phyloP scores from a whole-genome alignment of 92 coral and sea anemone species.

The Anthopleura xanthogrammica region DNA sequence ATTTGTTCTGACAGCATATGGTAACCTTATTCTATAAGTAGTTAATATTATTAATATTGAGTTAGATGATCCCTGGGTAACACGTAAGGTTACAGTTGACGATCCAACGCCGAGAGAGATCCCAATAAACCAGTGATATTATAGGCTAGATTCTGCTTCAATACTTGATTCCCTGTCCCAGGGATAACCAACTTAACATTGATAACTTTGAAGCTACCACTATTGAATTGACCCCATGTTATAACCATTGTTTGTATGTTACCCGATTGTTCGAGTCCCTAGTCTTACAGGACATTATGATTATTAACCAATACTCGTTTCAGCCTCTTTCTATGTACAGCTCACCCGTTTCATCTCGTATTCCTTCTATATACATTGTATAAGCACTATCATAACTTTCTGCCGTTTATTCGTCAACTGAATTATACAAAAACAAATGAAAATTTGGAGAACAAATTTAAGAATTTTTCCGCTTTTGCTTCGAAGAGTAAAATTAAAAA shows the following conservation, averaged over 20 bases:
- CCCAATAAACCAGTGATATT: neutral
- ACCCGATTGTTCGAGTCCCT: neutral
- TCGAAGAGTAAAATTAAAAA: neutral
- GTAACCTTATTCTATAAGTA: neutral
- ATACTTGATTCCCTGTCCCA: neutral
- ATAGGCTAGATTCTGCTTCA: neutral
- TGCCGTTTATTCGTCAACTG: neutral
- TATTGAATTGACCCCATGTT: neutral
- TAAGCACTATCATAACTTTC: neutral
- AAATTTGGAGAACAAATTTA: neutral
- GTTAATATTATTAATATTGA: neutral
- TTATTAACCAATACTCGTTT: constrained; percentile 19
- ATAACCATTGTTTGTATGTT: neutral
- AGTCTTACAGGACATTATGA: neutral
- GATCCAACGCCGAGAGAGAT: neutral
- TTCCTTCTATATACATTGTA: constrained; percentile 14
- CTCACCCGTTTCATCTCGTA: neutral
- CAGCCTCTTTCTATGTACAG: constrained; percentile 23
- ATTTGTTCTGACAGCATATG: neutral
- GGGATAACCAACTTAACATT: neutral
- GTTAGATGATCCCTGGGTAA: neutral
- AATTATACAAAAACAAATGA: neutral
- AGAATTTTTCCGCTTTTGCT: neutral
- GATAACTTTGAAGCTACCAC: neutral
- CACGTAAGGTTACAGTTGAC: neutral